phyloP scores from a whole-genome alignment of 2,113 vertebrate genomes.

The Fulica atra region DNA sequence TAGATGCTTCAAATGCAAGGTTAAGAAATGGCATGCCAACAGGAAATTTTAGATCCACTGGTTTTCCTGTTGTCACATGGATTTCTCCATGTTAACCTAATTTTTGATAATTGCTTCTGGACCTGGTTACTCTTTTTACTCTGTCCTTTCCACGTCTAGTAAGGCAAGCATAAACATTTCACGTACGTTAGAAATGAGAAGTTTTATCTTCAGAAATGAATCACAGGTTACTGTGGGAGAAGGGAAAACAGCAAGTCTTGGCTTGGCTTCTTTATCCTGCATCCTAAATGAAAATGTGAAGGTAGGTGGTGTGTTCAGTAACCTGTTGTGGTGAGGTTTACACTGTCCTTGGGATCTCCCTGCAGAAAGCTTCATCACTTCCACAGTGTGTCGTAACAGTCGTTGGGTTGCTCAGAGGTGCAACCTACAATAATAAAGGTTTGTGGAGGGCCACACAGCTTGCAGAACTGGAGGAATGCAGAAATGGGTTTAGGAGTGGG shows the following conservation, averaged over 20 bases:
- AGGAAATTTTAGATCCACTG: background rate
- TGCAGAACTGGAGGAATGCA: background rate
- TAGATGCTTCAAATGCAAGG: background rate
- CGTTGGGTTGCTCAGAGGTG: background rate
- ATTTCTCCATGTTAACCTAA: background rate
- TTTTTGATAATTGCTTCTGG: background rate
- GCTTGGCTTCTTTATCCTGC: background rate
- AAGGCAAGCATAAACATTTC: background rate
- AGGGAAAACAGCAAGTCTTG: background rate
- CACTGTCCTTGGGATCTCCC: background rate
- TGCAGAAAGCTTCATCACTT: background rate
- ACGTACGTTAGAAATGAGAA: background rate
- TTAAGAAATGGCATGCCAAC: background rate
- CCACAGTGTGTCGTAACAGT: background rate
- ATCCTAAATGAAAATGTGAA: background rate
- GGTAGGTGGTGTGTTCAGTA: background rate
- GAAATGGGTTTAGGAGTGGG: background rate
- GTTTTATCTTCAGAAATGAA: background rate
- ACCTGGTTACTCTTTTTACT: background rate
- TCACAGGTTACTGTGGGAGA: background rate
- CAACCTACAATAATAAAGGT: background rate
- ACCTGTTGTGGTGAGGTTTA: background rate
- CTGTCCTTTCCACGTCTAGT: background rate
- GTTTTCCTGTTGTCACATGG: background rate
- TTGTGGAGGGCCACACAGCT: background rate